These are phyloP conservation scores for Columba guinea DNA, from an alignment of 2,797 vertebrate genomes.

Conservation along the genomic window DNA sequence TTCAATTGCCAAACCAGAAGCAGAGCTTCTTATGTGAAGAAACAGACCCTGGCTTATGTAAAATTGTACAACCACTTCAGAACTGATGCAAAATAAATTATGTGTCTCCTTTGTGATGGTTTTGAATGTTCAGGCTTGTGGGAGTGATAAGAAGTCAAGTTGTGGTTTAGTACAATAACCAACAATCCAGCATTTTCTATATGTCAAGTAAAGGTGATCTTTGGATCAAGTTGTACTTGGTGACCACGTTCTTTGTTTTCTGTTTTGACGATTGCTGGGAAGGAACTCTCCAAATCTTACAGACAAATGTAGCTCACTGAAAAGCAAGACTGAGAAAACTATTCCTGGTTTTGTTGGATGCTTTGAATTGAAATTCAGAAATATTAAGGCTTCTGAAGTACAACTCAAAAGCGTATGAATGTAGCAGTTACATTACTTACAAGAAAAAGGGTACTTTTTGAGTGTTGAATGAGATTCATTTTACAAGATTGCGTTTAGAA, in stretches of 20 bases:
- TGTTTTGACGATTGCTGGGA: not conserved
- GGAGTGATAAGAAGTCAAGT: not conserved
- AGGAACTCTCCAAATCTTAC: not conserved
- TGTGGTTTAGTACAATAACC: not conserved
- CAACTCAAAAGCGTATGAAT: not conserved
- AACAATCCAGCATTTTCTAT: not conserved
- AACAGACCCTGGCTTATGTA: not conserved
- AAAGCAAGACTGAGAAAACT: not conserved
- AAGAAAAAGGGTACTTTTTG: not conserved
- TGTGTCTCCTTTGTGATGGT: not conserved
- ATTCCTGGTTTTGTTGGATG: not conserved
- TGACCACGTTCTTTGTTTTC: not conserved
- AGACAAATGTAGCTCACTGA: not conserved
- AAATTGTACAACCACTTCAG: not conserved
- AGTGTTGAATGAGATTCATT: not conserved
- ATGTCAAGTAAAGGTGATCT: not conserved
- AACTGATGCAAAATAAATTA: not conserved
- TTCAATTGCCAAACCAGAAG: not conserved
- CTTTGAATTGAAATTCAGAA: not conserved
- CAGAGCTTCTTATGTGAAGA: not conserved
- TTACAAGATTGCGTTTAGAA: not conserved
- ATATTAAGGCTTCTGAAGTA: not conserved
- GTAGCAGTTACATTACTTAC: not conserved
- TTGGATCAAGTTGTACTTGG: not conserved
- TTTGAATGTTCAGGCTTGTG: not conserved